Conservation (phyloP, 2,113 vertebrate genomes). For the Podilymbus podiceps region DNA sequence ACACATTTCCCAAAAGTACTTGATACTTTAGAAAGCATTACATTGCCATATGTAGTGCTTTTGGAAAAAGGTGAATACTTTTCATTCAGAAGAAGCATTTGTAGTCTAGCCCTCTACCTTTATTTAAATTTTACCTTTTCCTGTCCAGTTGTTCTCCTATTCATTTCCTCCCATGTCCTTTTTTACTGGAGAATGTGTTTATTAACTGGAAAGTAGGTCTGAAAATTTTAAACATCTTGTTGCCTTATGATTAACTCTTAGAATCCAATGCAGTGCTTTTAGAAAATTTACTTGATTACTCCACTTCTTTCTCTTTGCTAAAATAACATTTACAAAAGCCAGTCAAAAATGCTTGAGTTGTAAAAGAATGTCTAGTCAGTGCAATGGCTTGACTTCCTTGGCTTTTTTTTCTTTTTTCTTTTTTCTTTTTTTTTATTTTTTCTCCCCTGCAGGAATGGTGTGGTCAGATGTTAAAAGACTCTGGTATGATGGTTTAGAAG, state of each 20-base stretch:
- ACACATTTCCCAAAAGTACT: neutral
- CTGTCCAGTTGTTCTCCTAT: neutral
- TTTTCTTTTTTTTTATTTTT: neutral
- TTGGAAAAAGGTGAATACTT: neutral
- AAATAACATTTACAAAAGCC: neutral
- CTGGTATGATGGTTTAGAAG: conserved; percentile 96
- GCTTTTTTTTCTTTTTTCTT: neutral
- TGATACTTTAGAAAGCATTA: too few species aligned
- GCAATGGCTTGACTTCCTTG: neutral
- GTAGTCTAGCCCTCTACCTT: neutral
- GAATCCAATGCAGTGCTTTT: neutral
- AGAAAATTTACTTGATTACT: neutral
- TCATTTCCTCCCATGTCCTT: neutral
- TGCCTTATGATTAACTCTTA: neutral
- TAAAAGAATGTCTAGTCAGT: neutral
- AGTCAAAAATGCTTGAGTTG: neutral
- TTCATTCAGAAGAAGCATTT: neutral
- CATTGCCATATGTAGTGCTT: neutral
- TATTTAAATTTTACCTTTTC: neutral
- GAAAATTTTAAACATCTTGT: neutral
- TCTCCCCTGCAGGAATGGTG: conserved; percentile 87
- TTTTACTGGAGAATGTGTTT: neutral
- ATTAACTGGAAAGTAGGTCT: neutral
- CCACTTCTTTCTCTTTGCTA: neutral
- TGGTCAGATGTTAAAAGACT: conserved; percentile 98